A percentile compares a stretch with the other conserved stretches of the same genome.
These are phyloP conservation scores for Synanthedon formicaeformis DNA, from an alignment of 2,888 invertebrate species.

Conservation along the genomic window DNA sequence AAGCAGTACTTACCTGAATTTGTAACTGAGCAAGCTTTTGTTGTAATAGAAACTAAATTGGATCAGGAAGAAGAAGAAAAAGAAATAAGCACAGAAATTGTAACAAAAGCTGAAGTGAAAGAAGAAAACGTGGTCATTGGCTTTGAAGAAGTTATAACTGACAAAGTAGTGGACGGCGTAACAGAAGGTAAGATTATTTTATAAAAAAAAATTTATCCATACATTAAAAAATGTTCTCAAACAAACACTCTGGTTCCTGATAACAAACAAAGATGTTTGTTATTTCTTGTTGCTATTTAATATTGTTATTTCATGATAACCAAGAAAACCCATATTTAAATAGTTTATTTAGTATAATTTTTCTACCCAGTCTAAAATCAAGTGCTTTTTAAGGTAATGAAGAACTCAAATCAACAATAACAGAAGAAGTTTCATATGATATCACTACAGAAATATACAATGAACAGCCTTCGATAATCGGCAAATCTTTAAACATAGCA, in stretches of 20 bases:
- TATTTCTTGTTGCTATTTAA: no score
- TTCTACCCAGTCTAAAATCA: no score
- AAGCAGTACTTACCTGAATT: slow-evolving; percentile 43
- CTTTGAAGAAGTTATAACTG: slow-evolving; percentile 7
- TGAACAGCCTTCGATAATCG: background rate
- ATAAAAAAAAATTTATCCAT: background rate
- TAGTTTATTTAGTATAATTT: no score
- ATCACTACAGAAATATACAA: slow-evolving; percentile 5
- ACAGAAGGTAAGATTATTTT: slow-evolving; percentile 1
- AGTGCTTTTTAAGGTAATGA: no score
- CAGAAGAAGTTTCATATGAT: slow-evolving; percentile 8
- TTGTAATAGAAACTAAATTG: slow-evolving; percentile 16
- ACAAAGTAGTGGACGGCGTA: slow-evolving; percentile 6
- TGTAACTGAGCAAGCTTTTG: slow-evolving; percentile 36
- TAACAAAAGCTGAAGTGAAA: background rate
- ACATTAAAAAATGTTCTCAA: background rate
- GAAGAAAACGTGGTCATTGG: background rate
- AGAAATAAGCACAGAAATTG: background rate
- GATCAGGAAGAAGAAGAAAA: slow-evolving; percentile 6
- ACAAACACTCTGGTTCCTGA: background rate
- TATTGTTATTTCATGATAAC: no score
- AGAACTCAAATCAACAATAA: slow-evolving; percentile 2
- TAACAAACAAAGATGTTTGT: no score
- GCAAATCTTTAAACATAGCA: slow-evolving; percentile 10
- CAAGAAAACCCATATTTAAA: no score